These are phyloP conservation scores for Telmatherina bonti DNA, from an alignment of 2,797 vertebrate genomes.

Conservation along the genomic window DNA sequence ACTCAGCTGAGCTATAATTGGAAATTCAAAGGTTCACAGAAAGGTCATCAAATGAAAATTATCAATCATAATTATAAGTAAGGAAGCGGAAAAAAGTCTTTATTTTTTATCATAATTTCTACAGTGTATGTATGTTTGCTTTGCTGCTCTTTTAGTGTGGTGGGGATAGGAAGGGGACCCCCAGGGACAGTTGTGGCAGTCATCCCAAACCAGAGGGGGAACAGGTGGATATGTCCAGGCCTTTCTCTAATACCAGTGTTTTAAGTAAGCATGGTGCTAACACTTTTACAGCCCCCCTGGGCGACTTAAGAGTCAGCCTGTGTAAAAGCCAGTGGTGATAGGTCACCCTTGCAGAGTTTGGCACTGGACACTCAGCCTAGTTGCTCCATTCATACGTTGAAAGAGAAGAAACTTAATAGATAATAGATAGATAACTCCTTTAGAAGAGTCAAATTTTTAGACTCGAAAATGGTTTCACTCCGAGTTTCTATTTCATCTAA, in stretches of 20 bases:
- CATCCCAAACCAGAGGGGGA: conserved; percentile 63
- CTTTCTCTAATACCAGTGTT: conserved; percentile 61
- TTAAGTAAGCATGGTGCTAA: conserved; percentile 75
- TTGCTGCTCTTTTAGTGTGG: conserved; percentile 28
- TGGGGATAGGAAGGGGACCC: conserved; percentile 7
- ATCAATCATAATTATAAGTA: background rate
- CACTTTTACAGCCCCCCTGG: conserved; percentile 84
- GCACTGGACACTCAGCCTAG: conserved; percentile 44
- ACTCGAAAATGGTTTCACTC: no score
- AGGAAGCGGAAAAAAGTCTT: background rate
- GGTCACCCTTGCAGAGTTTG: conserved; percentile 79
- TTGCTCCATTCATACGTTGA: no score
- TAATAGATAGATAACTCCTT: no score
- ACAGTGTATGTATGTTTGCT: conserved; percentile 25
- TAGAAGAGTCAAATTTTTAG: no score
- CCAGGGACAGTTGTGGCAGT: conserved; percentile 48
- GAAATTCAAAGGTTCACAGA: background rate
- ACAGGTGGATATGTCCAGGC: conserved; percentile 79
- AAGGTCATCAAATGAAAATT: background rate
- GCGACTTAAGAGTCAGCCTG: conserved; percentile 63
- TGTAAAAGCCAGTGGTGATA: conserved; percentile 80
- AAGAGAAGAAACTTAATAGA: no score
- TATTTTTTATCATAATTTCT: background rate
- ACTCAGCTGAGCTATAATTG: no score
- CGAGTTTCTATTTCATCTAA: no score